These are phyloP conservation scores for Hypotaenidia philippensis DNA, from an alignment of 2,797 vertebrate genomes.

Conservation along the genomic window DNA sequence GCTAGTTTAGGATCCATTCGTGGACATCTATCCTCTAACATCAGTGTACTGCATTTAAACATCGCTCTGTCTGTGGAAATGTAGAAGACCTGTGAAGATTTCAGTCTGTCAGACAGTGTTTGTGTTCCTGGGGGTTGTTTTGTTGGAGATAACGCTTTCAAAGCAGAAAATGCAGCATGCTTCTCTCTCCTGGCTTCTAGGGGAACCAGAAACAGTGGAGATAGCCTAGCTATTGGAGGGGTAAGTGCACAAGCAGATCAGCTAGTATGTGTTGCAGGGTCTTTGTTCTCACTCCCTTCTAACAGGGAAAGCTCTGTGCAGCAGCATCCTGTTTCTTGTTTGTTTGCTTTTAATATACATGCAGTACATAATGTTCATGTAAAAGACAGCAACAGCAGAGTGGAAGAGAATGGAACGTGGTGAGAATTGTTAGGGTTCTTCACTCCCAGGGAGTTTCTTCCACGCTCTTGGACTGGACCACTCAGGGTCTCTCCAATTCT, in stretches of 20 bases:
- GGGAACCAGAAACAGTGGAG: not conserved
- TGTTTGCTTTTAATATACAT: not conserved
- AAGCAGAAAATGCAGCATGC: not conserved
- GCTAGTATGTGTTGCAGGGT: not conserved
- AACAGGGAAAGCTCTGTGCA: not conserved
- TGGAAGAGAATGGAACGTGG: not conserved
- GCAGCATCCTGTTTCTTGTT: not conserved
- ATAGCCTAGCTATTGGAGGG: not conserved
- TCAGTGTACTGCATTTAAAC: not conserved
- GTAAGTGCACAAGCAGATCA: not conserved
- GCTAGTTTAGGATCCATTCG: not conserved
- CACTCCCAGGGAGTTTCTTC: not conserved
- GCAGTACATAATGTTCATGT: not conserved
- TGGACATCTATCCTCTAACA: not conserved
- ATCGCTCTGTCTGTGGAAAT: not conserved
- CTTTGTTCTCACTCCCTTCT: constrained; percentile 17
- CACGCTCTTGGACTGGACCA: not conserved
- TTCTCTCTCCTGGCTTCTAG: not conserved
- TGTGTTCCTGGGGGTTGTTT: not conserved
- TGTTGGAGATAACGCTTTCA: not conserved
- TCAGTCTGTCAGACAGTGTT: not conserved
- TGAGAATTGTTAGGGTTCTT: not conserved
- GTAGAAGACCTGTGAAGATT: not conserved
- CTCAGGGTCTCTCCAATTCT: not conserved
- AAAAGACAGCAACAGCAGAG: constrained; percentile 26